phyloP scores from a whole-genome alignment of 1,140 invertebrate genomes.

The Polyergus mexicanus region DNA sequence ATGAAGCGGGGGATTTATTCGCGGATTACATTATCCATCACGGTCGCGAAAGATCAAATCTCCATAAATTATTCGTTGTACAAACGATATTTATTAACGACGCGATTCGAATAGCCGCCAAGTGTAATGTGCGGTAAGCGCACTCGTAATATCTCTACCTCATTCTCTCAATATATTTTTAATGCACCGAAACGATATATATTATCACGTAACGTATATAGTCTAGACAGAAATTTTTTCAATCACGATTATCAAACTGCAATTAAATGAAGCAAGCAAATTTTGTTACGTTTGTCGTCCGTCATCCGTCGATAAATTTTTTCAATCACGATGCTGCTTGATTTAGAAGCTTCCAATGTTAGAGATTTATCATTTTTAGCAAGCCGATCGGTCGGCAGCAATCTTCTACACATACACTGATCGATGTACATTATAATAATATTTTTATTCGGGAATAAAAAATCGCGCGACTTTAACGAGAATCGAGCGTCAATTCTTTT shows the following conservation, averaged over 20 bases:
- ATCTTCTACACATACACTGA: constrained; percentile 12
- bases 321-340: neutral
- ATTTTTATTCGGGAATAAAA: constrained; percentile 6
- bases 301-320: neutral
- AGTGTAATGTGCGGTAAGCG: constrained; percentile 53
- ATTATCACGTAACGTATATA: neutral
- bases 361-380: constrained; percentile 20
- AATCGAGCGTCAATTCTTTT: constrained; percentile 36
- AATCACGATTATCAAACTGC: constrained; percentile 36
- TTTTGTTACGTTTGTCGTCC: neutral
- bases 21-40: constrained; percentile 58
- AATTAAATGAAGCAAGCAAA: constrained; percentile 36
- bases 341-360: neutral
- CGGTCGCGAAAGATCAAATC: constrained; percentile 57
- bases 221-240: constrained; percentile 15
- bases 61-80: constrained; percentile 56
- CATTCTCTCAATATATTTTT: neutral
- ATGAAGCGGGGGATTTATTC: constrained; percentile 50
- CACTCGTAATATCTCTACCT: neutral
- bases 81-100: constrained; percentile 48
- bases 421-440: constrained; percentile 12
- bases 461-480: constrained; percentile 9
- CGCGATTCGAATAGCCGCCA: constrained; percentile 45
- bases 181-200: neutral
- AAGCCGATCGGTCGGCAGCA: constrained; percentile 9